phyloP scores from a whole-genome alignment of 2,113 vertebrate genomes.

The Nycticryphes semicollaris region DNA sequence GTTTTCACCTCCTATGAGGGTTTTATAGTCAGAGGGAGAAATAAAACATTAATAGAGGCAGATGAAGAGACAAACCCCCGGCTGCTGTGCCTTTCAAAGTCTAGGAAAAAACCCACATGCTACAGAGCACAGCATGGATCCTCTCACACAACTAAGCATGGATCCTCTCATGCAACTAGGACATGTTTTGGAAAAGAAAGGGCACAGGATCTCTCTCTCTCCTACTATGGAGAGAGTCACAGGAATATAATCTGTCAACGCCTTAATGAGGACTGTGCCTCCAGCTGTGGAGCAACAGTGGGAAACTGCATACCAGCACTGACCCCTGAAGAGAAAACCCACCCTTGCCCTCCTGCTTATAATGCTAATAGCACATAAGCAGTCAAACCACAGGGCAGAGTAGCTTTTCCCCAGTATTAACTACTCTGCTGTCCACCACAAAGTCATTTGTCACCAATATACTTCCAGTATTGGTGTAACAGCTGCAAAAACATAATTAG shows the following conservation, averaged over 20 bases:
- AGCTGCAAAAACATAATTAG: slow-evolving; percentile 67
- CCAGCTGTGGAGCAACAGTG: background rate
- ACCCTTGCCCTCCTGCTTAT: background rate
- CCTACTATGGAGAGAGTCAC: background rate
- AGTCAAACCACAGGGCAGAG: background rate
- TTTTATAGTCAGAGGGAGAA: background rate
- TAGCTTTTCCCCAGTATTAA: slow-evolving; percentile 4
- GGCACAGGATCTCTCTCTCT: background rate
- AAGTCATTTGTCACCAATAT: slow-evolving; percentile 45
- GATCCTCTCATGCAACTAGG: background rate
- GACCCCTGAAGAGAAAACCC: slow-evolving; percentile 4
- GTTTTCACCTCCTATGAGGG: background rate
- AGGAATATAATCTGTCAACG: slow-evolving; percentile 24
- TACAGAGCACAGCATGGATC: background rate
- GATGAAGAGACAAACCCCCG: background rate
- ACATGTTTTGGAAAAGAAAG: background rate
- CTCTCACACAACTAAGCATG: background rate
- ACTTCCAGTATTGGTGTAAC: slow-evolving; percentile 12
- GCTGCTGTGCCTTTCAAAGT: background rate
- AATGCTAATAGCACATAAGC: slow-evolving; percentile 32
- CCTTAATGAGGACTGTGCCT: slow-evolving; percentile 13
- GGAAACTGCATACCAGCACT: background rate
- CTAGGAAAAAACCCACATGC: background rate
- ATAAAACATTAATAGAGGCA: background rate
- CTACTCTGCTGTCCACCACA: slow-evolving; percentile 17